phyloP scores from a whole-genome alignment of 2,888 invertebrate species.

The Muschampia plurimacula region DNA sequence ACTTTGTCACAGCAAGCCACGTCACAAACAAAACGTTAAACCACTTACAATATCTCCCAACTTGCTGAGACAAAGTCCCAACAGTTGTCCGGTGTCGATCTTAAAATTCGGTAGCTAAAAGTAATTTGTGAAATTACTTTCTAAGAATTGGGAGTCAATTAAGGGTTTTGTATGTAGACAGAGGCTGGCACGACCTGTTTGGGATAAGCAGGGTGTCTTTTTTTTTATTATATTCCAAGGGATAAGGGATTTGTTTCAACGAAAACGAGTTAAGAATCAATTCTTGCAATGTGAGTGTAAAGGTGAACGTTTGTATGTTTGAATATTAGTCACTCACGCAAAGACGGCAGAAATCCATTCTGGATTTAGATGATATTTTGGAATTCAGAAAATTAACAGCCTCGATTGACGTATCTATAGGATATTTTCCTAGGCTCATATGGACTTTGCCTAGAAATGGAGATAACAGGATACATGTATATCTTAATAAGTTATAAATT shows the following conservation, averaged over 20 bases:
- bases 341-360: no score
- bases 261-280: slow-evolving; percentile 10
- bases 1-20: slow-evolving; percentile 62
- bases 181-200: slow-evolving; percentile 47
- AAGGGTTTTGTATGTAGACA: slow-evolving; percentile 56
- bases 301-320: no score
- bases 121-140: slow-evolving; percentile 86
- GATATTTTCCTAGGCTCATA: no score
- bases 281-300: not conserved
- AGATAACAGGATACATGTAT: no score
- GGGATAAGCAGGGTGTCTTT: slow-evolving; percentile 45
- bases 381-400: no score
- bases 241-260: slow-evolving; percentile 25
- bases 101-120: slow-evolving; percentile 82
- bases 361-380: no score
- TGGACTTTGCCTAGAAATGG: no score
- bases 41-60: not conserved
- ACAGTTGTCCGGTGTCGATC: slow-evolving; percentile 66
- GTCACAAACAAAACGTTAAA: not conserved
- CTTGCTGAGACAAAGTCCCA: slow-evolving; percentile 62
- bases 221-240: slow-evolving; percentile 42
- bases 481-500: no score
- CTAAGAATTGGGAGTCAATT: slow-evolving; percentile 84
- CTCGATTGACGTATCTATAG: no score
- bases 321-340: no score